Evolutionary conservation across 2,113 vertebrate species (phyloP).

Genomic region (Phalacrocorax pelagicus): DNA sequence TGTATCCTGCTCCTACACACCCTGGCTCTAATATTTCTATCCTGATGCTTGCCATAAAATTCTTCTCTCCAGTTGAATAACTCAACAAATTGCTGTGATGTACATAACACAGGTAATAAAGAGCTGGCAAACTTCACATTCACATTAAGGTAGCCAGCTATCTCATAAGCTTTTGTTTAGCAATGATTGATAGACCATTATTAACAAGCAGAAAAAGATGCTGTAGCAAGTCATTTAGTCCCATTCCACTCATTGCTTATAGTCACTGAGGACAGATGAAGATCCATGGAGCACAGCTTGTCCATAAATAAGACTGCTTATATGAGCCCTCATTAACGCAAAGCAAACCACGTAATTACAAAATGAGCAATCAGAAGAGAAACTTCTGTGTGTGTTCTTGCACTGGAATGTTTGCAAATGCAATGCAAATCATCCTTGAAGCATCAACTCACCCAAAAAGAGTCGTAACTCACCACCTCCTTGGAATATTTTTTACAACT

Average conservation of each 20-base stretch:
- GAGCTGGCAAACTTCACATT: neutral
- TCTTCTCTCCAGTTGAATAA: neutral
- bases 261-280: neutral
- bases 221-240: neutral
- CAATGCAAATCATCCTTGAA: neutral
- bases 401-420: neutral
- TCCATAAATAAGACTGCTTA: neutral
- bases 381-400: neutral
- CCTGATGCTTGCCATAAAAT: neutral
- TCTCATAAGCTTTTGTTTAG: conserved; percentile 6
- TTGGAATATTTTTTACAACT: neutral
- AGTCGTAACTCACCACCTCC: neutral
- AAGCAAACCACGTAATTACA: neutral
- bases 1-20: neutral
- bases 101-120: conserved; percentile 33
- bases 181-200: neutral
- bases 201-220: neutral
- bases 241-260: neutral
- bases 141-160: neutral
- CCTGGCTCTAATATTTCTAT: neutral
- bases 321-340: neutral
- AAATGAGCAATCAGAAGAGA: neutral
- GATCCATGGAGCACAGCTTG: neutral
- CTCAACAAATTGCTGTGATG: neutral
- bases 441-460: neutral